Evolutionary conservation across 2,888 invertebrate species (phyloP), one percentile per base, ranked within the genome.

Genomic region (Cheilosia vulpina): DNA sequence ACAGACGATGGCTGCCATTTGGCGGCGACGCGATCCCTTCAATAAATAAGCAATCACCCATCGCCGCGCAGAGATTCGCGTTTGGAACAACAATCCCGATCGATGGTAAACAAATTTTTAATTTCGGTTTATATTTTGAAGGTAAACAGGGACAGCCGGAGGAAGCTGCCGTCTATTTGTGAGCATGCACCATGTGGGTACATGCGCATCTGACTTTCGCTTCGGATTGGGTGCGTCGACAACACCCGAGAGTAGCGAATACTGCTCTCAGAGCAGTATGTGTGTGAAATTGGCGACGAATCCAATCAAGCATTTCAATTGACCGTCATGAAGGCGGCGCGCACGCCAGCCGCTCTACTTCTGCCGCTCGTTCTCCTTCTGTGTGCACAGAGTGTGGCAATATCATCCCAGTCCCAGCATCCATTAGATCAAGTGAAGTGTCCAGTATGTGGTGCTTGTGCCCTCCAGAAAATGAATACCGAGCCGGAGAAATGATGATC

Each of bases 281-380:
- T 63, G 69, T 84, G 45, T 52, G 65, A 62, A 71, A 76, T 85
- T 81, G 72, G 85, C 87, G 82, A 87, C 87, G 87, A 82, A 87
- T 87, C 82, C 87, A 87, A 87, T 82, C 77, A 82, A 78, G 87
- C 87, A 69, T 82, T 87, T 87, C 87, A 87, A 87, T 87, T 87
- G 82, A 87, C 82, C 87, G 87, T 72, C 85, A 85, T 72, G 76
- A 81, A 81, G 85, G 85, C 80, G 80, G 66, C 75, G 62, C 84
- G 62, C 80, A 69, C 81, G 63, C 69, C 69, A 75, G 83, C 79
- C 83, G 83, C 83, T 83, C 52, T 68, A 83, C 50, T 83, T 83
- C 45, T n/a, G 47, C 4, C 0, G 4, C 21, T 31, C 38, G 60
- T 52, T 21, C 75, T 78, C 78, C 66, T 50, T 60, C 60, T 63